Evolutionary conservation across 1,140 invertebrate species (phyloP).

Genomic region (Platyura marginata): DNA sequence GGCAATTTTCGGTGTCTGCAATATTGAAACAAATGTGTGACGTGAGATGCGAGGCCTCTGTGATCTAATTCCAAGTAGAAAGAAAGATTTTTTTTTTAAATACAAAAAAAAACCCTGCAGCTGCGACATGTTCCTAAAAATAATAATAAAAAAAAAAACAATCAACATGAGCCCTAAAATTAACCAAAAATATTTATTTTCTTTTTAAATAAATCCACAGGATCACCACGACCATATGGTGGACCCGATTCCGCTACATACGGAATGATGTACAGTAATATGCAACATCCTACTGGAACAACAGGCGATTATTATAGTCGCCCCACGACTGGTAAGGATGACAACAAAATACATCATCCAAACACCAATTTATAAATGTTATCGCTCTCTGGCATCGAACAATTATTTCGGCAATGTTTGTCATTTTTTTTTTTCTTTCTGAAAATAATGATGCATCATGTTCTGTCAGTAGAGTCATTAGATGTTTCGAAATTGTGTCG

Average conservation of each 20-base stretch:
- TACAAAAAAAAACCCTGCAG: not conserved
- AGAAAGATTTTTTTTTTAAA: not conserved
- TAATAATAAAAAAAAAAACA: not conserved
- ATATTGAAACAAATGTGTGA: no score
- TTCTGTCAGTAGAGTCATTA: no score
- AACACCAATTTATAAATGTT: no score
- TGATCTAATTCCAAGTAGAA: no score
- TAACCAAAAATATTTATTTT: not conserved
- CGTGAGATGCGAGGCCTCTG: no score
- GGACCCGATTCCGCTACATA: conserved; percentile 5
- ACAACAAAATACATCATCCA: no score
- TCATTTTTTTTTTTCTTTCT: not conserved
- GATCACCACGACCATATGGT: conserved; percentile 4
- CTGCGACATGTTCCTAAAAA: no score
- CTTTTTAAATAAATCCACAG: conserved; percentile 2
- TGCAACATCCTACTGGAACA: conserved; percentile 9
- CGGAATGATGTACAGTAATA: conserved; percentile 9
- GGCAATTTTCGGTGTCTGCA: no score
- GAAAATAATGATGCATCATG: not conserved
- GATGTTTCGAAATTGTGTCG: no score
- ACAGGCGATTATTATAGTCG: conserved; percentile 25
- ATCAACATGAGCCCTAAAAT: not conserved
- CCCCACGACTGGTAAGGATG: conserved; percentile 20
- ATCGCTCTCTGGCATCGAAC: no score
- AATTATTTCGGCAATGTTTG: not conserved